Evolutionary conservation across 2,113 vertebrate species (phyloP).

Genomic region (Telmatochromis sp.): DNA sequence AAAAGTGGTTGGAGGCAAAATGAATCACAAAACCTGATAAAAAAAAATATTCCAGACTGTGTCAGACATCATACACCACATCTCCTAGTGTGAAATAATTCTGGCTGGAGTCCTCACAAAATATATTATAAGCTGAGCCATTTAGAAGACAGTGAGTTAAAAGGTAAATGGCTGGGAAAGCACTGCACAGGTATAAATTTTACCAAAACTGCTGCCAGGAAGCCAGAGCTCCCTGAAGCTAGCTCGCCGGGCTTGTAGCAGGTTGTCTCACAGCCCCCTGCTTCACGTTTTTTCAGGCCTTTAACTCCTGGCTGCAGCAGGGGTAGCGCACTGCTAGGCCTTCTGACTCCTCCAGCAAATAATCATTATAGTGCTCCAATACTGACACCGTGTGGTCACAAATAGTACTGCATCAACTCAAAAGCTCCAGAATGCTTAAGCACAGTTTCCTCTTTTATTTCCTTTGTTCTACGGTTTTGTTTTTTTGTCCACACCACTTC

Average conservation of each 20-base stretch:
- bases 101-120: not conserved
- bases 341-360: not conserved
- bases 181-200: not conserved
- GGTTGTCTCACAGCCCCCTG: not conserved
- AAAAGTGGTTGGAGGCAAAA: not conserved
- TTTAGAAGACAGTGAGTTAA: not conserved
- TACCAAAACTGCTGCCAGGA: not conserved
- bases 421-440: not conserved
- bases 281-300: not conserved
- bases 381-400: constrained; percentile 33
- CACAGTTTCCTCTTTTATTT: not conserved
- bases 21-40: not conserved
- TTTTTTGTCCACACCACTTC: not conserved
- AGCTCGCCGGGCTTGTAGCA: not conserved
- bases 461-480: not conserved
- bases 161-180: not conserved
- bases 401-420: accelerated
- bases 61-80: not conserved
- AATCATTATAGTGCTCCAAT: not conserved
- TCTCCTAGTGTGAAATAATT: not conserved
- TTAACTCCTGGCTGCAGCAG: not conserved
- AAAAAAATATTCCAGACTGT: not conserved
- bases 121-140: not conserved
- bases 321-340: not conserved
- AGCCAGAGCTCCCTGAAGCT: not conserved